Evolutionary conservation across 2,797 vertebrate species (phyloP).

Genomic region (Cryptoprocta ferox): DNA sequence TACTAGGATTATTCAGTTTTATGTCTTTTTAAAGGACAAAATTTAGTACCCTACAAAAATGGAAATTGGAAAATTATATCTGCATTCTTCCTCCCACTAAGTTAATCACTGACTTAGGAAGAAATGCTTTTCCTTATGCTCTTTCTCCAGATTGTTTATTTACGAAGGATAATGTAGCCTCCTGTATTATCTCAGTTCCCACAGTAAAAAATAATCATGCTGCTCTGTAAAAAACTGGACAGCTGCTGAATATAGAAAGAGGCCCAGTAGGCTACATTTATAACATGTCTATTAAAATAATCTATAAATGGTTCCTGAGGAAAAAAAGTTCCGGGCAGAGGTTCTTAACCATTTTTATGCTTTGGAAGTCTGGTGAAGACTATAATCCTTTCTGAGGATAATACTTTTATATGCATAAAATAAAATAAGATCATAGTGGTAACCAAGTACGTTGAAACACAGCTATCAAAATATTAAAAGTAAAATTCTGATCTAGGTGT

Average conservation of each 20-base stretch:
- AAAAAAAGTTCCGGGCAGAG: conserved; percentile 26
- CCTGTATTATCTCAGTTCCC: conserved; percentile 81
- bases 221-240: conserved; percentile 70
- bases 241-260: conserved; percentile 71
- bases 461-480: conserved; percentile 22
- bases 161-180: conserved; percentile 70
- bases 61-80: conserved; percentile 60
- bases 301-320: conserved; percentile 59
- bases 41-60: conserved; percentile 57
- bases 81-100: conserved; percentile 70
- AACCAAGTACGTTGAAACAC: neutral
- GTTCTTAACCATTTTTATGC: conserved; percentile 55
- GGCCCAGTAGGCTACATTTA: conserved; percentile 46
- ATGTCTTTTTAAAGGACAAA: conserved; percentile 57
- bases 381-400: conserved; percentile 26
- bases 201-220: conserved; percentile 80
- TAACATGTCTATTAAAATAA: conserved; percentile 56
- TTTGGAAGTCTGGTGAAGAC: neutral
- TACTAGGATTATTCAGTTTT: conserved; percentile 53
- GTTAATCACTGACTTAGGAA: conserved; percentile 73
- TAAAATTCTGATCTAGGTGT: conserved; percentile 14
- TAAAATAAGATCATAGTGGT: conserved; percentile 21
- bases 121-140: conserved; percentile 65
- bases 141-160: conserved; percentile 82
- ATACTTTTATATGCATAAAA: neutral